Evolutionary conservation across 2,888 invertebrate genomes (phyloP), one percentile per base, ranked within the genome.

Genomic region (Pristionchus exspectatus): DNA sequence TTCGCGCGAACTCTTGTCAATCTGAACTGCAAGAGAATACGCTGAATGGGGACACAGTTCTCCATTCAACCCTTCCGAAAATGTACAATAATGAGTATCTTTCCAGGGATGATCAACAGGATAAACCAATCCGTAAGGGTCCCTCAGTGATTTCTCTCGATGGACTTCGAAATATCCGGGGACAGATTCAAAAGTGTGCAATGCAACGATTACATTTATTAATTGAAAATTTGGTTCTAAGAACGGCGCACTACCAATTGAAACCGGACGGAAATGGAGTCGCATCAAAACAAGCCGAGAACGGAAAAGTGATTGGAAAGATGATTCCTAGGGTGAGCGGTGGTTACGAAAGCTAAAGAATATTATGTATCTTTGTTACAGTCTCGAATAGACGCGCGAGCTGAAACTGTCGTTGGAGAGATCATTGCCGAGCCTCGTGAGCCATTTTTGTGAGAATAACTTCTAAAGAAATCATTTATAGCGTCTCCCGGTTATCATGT

Each of bases 301-400:
- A 86, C 7, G 86, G 86, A 18, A 63, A 86, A 86, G 86, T 86
- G 24, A 38, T 21, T 24, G 86, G 66, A 4, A 86, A 85, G 85
- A 56, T 54, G 56, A 59, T 84, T 10, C 84, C 84, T 12, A 54
- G 33, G 77, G 77, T 77, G 50, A 77, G 72, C 14, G 21, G 16
- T 4, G n/a, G 69, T 2, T 24, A 27, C n/a, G 12, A 21, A 72
- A 30, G 14, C 27, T 30, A 27, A 7, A 72, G 10, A 72, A 44
- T 9, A 44, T 38, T 10, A 9, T 44, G 44, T 44, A 38, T 0
- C 4, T 18, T 33, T 33, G 10, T 33, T 74, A 24, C 77, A 77
- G 77, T 77, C 77, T 7, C 38, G 44, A 44, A 44, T 77, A 18
- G 77, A 77, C 77, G 77, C 77, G 14, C 14, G 77, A 10, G 77